Percentiles rank a stretch among this genome's conserved stretches.
Conservation (phyloP, 2,113 vertebrate species). For the Campylomormyrus tamandua region DNA sequence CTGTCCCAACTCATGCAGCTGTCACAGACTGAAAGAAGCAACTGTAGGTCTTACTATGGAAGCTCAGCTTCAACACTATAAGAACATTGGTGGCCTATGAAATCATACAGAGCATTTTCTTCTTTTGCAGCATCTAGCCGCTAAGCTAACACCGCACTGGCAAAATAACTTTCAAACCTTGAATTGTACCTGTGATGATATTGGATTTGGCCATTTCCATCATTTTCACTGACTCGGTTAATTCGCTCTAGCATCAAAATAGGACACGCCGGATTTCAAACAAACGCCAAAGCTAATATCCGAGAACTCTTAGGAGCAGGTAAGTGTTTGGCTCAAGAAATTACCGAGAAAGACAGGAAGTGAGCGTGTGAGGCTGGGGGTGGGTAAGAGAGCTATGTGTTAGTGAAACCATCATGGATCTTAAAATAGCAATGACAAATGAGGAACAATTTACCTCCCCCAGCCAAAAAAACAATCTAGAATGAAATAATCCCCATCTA, state of each 20-base stretch:
- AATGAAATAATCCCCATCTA: not conserved
- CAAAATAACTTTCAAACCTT: not conserved
- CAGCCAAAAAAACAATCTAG: not conserved
- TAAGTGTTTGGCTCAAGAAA: not conserved
- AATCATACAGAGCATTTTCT: not conserved
- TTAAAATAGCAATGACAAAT: constrained; percentile 9
- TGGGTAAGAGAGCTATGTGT: not conserved
- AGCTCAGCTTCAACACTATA: constrained; percentile 16
- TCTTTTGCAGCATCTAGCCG: not conserved
- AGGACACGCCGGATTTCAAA: not conserved
- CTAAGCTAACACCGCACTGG: too few species aligned
- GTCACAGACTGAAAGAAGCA: constrained; percentile 83
- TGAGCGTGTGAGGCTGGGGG: not conserved
- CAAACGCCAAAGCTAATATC: not conserved
- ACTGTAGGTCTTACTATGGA: constrained; percentile 66
- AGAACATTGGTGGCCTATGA: not conserved
- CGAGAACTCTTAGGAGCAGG: not conserved
- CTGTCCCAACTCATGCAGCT: constrained; percentile 72
- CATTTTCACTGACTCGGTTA: not conserved
- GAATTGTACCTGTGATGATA: not conserved
- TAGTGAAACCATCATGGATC: not conserved
- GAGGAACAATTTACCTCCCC: not conserved
- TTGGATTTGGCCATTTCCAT: not conserved
- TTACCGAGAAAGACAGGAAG: not conserved
- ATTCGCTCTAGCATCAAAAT: not conserved